Percentiles rank a stretch among this genome's conserved stretches.
These are phyloP conservation scores for Rhopilema esculentum DNA, from an alignment of 30 jellyfish, hydroid and myxozoan species.

Conservation along the genomic window DNA sequence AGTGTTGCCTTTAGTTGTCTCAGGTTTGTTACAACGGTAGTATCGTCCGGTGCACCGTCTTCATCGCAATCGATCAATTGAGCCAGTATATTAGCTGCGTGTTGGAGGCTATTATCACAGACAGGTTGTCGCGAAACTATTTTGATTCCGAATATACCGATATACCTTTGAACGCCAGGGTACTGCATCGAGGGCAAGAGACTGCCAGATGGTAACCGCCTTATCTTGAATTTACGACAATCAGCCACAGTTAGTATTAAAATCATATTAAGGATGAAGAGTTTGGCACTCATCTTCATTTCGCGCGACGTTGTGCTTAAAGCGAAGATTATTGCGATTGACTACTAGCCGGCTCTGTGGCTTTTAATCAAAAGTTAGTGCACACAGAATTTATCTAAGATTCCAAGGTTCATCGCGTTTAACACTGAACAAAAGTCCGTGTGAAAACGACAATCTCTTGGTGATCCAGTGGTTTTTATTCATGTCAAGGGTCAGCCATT, in stretches of 20 bases:
- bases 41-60: constrained; percentile 43
- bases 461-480: constrained; percentile 18
- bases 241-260: neutral
- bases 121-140: neutral
- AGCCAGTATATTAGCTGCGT: constrained; percentile 32
- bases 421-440: constrained; percentile 4
- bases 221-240: constrained; percentile 24
- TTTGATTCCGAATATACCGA: constrained; percentile 36
- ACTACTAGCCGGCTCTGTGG: neutral
- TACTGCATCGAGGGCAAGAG: neutral
- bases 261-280: neutral
- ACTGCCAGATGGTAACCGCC: neutral
- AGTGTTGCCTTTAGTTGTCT: constrained; percentile 1
- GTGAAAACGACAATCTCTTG: constrained; percentile 1
- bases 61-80: constrained; percentile 24
- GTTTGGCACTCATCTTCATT: neutral
- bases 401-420: neutral
- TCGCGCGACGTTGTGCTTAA: neutral
- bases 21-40: constrained; percentile 13
- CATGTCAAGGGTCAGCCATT: constrained; percentile 11
- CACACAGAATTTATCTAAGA: neutral
- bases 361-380: neutral
- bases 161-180: neutral
- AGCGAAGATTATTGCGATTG: neutral
- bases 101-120: constrained; percentile 34